These are phyloP conservation scores for Leucopsar rothschildi DNA, from an alignment of 2,113 vertebrate genomes.

Conservation along the genomic window DNA sequence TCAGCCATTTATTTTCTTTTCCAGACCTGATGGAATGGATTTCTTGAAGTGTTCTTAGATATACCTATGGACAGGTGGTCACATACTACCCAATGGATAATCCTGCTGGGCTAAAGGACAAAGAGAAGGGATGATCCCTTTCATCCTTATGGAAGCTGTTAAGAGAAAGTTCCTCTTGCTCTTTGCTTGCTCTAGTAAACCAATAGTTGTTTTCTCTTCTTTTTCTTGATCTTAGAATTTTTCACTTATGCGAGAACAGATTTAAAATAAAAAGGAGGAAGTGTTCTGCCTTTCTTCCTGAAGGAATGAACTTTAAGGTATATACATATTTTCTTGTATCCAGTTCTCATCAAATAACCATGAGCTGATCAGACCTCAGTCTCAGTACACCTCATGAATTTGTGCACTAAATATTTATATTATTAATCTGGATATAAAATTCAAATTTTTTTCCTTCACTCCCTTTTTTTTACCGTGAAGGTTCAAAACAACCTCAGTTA, in stretches of 20 bases:
- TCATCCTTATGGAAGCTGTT: background rate
- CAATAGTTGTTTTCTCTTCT: background rate
- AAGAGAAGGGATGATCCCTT: background rate
- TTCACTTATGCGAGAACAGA: background rate
- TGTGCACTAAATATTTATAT: background rate
- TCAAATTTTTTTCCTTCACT: background rate
- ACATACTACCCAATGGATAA: background rate
- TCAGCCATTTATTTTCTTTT: background rate
- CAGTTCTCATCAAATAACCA: background rate
- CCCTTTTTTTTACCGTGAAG: background rate
- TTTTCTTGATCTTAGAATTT: background rate
- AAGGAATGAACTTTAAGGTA: background rate
- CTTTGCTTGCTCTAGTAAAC: background rate
- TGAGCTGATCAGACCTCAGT: background rate
- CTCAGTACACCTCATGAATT: background rate
- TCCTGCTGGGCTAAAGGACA: background rate
- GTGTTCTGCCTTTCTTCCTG: background rate
- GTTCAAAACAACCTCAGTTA: background rate
- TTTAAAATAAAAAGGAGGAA: background rate
- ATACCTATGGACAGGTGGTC: background rate
- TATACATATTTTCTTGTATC: background rate
- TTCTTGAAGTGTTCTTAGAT: background rate
- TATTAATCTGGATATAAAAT: background rate
- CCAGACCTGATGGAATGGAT: background rate
- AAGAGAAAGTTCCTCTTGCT: background rate